Base-by-base conservation (phyloP, 2,113 vertebrate species). In the Nesogale talazaci region DNA sequence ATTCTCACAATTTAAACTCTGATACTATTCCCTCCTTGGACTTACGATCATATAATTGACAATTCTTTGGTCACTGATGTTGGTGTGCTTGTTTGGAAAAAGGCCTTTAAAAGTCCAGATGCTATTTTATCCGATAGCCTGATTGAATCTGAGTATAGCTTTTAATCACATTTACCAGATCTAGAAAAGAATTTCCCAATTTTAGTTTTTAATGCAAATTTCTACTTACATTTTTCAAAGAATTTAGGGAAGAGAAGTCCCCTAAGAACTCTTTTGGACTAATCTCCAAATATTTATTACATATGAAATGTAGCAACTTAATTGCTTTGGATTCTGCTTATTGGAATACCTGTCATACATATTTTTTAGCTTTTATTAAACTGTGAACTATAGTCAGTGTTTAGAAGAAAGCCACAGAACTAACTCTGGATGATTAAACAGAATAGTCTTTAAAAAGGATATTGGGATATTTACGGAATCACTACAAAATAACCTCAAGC, bases 261-360 rank as follows among this genome's bases (percentile, higher is more conserved):
- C 27, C 16, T 61, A 75, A 84, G 25, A 86, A 36, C 17, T 69
- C 19, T 38, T 52, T 82, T 72, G 52, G 67, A 88, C 40, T 69
- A 83, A 86, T 65, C n/a, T 19, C 22, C 88, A 38, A 70, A 38
- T 57, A 57, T 70, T 40, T 76, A 38, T 79, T 81, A 57, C 69
- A 34, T 42, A 79, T 69, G 29, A 87, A 91, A 74, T 34, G 5
- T 40, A 63, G 67, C 34, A 76, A 63, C 22, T 75, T 46, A 78
- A 40, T 82, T 86, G 81, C n/a, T 69, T 63, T 91, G 34, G 61
- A 88, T 25, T 67, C 38, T 86, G 20, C 87, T 81, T 88, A 78
- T 29, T 59, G 7, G 16, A 61, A 79, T 91, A 78, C 25, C 31
- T 52, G 61, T 46, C 67, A 34, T 70, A 65, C 0, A 40, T 69